Conservation (phyloP, 2,888 invertebrate genomes). For the Helicoverpa assulta region DNA sequence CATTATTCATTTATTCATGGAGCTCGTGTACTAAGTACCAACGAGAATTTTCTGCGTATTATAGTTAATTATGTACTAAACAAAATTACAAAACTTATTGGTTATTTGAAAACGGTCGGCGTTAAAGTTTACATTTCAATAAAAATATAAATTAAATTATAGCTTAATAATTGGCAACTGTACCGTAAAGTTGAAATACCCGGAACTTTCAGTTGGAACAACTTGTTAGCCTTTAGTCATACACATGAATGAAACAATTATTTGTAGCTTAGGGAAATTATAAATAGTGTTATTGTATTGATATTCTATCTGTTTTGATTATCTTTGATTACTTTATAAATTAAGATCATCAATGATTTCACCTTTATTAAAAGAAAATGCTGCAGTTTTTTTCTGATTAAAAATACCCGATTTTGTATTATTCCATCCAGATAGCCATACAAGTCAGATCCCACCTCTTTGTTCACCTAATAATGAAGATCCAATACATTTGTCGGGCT, state of each 20-base stretch:
- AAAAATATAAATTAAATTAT: constrained; percentile 37
- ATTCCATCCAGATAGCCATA: constrained; percentile 1
- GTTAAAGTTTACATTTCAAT: constrained; percentile 15
- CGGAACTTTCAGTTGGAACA: constrained; percentile 28
- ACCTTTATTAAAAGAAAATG: too few relatives aligned
- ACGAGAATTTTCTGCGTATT: constrained; percentile 71
- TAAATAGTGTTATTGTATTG: background rate
- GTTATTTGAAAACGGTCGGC: constrained; percentile 18
- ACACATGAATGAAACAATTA: constrained; percentile 23
- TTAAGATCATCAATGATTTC: too few relatives aligned
- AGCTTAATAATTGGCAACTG: constrained; percentile 29
- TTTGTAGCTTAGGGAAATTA: constrained; percentile 9
- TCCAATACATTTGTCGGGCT: constrained; percentile 63
- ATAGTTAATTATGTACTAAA: constrained; percentile 60
- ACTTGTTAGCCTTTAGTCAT: constrained; percentile 14
- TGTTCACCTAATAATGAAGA: constrained; percentile 62
- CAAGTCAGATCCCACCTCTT: constrained; percentile 21
- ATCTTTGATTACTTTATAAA: too few relatives aligned
- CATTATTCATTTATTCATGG: constrained; percentile 89
- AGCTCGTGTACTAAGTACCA: constrained; percentile 77
- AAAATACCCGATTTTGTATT: background rate
- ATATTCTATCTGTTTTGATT: too few relatives aligned
- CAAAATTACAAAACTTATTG: constrained; percentile 21
- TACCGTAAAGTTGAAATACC: constrained; percentile 26
- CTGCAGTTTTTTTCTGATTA: background rate